These are phyloP conservation scores for rat (Rattus norvegicus) DNA, from an alignment of 2,113 vertebrate species.

Conservation along the genomic window GRCr8 NC_086026.1:53028001-53028500, in stretches of 20 bases:
- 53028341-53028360: background rate
- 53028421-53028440: background rate
- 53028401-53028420: background rate
- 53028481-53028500: background rate
- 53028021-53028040: background rate
- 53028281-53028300: background rate
- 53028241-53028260: constrained; percentile 78
- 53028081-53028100: constrained; percentile 77
- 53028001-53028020: background rate
- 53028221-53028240: background rate
- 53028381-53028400: background rate
- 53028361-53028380: background rate
- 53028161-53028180: constrained; percentile 75
- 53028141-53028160: constrained; percentile 71
- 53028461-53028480: background rate
- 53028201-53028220: constrained; percentile 45
- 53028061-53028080: constrained; percentile 73
- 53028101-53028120: constrained; percentile 83
- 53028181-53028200: constrained; percentile 80
- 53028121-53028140: constrained; percentile 83
- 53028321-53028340: too few species aligned
- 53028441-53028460: background rate
- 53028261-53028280: constrained; percentile 57
- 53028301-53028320: background rate
- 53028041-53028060: constrained; percentile 58